phyloP scores from a whole-genome alignment of 2,888 invertebrate genomes.

The Ectobius pallidus region DNA sequence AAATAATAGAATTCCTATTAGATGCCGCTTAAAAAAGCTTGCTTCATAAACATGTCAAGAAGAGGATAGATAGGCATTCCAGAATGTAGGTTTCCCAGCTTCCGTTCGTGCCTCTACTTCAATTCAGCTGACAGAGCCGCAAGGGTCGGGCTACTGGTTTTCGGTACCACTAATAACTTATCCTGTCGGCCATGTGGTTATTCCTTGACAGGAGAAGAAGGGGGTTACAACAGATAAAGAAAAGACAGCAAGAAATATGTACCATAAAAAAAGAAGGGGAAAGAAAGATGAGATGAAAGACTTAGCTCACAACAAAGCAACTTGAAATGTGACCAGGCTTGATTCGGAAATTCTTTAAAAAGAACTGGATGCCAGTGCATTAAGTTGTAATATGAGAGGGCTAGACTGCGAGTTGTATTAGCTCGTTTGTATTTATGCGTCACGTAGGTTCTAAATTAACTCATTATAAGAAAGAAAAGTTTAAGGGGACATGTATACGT shows the following conservation, averaged over 20 bases:
- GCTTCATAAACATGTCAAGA: not conserved
- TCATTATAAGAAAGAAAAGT: too few species aligned
- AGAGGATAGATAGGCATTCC: not conserved
- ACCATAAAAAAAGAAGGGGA: constrained; percentile 1
- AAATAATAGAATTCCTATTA: not conserved
- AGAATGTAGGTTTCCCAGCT: not conserved
- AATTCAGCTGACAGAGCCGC: not conserved
- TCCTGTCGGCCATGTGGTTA: constrained; percentile 27
- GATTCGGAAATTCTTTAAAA: too few species aligned
- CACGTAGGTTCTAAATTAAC: too few species aligned
- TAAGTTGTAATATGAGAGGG: too few species aligned
- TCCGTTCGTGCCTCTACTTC: not conserved
- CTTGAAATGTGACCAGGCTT: not conserved
- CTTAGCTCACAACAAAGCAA: not conserved
- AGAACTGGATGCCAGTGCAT: too few species aligned
- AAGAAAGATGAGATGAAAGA: not conserved
- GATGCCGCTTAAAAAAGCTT: not conserved
- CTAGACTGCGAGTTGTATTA: too few species aligned
- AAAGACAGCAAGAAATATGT: constrained; percentile 26
- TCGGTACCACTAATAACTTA: constrained; percentile 32
- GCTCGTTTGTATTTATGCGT: too few species aligned
- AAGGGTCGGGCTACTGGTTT: constrained; percentile 28
- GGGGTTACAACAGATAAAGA: constrained; percentile 32
- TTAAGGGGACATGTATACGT: too few species aligned
- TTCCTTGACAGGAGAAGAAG: constrained; percentile 23